Evolutionary conservation across 2,113 vertebrate species (phyloP).

Genomic region (Lophotis ruficrista): DNA sequence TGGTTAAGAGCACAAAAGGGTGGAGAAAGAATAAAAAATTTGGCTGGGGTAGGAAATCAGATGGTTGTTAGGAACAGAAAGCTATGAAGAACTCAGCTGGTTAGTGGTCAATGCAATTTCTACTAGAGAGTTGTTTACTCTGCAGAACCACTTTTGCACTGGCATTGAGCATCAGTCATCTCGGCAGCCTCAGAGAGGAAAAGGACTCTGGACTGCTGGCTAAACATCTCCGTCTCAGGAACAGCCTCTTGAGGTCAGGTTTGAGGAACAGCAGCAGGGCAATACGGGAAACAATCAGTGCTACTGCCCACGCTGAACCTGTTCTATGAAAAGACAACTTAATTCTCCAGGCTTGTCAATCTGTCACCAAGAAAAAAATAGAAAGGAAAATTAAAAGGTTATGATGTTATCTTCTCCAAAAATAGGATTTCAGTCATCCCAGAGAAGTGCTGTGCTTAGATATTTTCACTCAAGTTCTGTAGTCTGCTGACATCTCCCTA

Average conservation of each 20-base stretch:
- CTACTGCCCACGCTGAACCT: not conserved
- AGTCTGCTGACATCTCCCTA: not conserved
- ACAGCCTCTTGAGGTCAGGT: not conserved
- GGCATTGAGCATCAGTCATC: not conserved
- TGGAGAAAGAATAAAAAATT: not conserved
- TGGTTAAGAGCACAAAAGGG: not conserved
- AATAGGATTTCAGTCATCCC: constrained; percentile 41
- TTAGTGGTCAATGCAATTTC: not conserved
- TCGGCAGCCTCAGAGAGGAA: not conserved
- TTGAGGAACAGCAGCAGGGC: not conserved
- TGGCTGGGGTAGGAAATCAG: not conserved
- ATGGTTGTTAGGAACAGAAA: not conserved
- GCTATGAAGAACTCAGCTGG: not conserved
- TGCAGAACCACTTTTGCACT: not conserved
- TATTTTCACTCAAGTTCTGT: not conserved
- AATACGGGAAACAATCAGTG: not conserved
- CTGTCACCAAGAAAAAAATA: not conserved
- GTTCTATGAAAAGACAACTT: not conserved
- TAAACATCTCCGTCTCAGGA: not conserved
- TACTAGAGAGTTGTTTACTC: not conserved
- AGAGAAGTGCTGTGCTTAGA: not conserved
- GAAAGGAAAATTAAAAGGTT: constrained; percentile 55
- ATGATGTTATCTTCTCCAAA: constrained; percentile 24
- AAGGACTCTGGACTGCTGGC: not conserved
- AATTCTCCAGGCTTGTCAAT: constrained; percentile 7